Base-by-base conservation (phyloP, 2,888 invertebrate species). In the Eupithecia pulchellata region DNA sequence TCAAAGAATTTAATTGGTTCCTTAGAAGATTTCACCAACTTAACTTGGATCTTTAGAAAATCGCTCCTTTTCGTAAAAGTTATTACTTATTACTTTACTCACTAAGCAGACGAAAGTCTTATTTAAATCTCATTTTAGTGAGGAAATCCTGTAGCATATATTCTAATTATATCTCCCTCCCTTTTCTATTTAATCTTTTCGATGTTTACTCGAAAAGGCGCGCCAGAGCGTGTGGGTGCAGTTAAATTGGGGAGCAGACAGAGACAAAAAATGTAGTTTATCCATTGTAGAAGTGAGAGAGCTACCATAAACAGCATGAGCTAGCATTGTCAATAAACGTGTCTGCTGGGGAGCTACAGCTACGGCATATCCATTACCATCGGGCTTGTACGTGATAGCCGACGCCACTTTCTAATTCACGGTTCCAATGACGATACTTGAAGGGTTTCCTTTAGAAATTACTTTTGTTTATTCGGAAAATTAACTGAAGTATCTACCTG, bases 91-190 rank as follows among this genome's bases (percentile, higher is more conserved):
- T 66, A 63, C 67, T n/a, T 62, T 68, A 64, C 55, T 60, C 13
- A 63, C 42, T 62, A 67, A 69, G 52, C 47, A 30, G 60, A 57
- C 57, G 61, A 65, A 66, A 67, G 61, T 60, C 71, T 68, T 65
- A 63, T 75, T 78, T 67, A 80, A 80, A 71, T 70, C 74, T 47
- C 75, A 78, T 77, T 81, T 77, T 74, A 77, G 79, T 77, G 79
- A 82, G 81, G 83, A 85, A 86, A 85, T 83, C 82, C 84, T 82
- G 83, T 83, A 84, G 87, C 88, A 88, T 91, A 90, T 87, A 89
- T 92, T 93, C 93, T 93, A 92, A 93, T 93, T 93, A 92, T 93
- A 92, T 85, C 90, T 87, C 89, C 86, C 90, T 89, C 89, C 89
- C 89, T 90, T 89, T 89, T 89, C 90, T 93, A 93, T 93, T 93